phyloP scores from a whole-genome alignment of 2,888 invertebrate species.

The Drosophila kokeensis region DNA sequence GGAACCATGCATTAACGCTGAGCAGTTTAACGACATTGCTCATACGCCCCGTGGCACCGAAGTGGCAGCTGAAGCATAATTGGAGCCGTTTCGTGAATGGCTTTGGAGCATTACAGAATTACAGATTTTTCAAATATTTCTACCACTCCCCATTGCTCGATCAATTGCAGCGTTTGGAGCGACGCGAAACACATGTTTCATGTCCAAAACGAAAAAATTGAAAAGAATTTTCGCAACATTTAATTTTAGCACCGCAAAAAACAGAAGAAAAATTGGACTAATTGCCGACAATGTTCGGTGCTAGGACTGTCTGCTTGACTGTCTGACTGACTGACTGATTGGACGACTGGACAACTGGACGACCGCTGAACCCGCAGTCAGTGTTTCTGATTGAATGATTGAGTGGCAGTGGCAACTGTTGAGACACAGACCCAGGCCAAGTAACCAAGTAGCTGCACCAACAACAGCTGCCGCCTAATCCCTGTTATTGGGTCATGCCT shows the following conservation, averaged over 20 bases:
- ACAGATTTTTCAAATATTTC: slow-evolving; percentile 77
- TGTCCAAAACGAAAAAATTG: slow-evolving; percentile 48
- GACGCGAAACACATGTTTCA: slow-evolving; percentile 65
- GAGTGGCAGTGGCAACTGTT: slow-evolving; percentile 69
- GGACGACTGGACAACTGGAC: slow-evolving; percentile 37
- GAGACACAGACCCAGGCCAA: slow-evolving; percentile 37
- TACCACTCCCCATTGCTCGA: slow-evolving; percentile 8
- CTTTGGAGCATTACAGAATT: slow-evolving; percentile 68
- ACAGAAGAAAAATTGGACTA: slow-evolving; percentile 73
- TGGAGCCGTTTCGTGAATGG: slow-evolving; percentile 66
- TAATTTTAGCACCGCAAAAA: slow-evolving; percentile 73
- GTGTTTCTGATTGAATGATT: slow-evolving; percentile 74
- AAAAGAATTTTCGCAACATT: slow-evolving; percentile 79
- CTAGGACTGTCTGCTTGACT: slow-evolving; percentile 28
- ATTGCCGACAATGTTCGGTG: slow-evolving; percentile 71
- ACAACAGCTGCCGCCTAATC: slow-evolving; percentile 65
- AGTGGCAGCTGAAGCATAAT: slow-evolving; percentile 52
- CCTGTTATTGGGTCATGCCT: slow-evolving; percentile 79
- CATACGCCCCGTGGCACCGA: slow-evolving; percentile 64
- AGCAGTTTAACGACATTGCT: slow-evolving; percentile 66
- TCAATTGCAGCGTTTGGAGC: slow-evolving; percentile 31
- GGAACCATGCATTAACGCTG: slow-evolving; percentile 65
- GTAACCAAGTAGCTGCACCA: slow-evolving; percentile 19
- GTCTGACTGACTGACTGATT: slow-evolving; percentile 46
- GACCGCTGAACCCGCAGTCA: slow-evolving; percentile 40